Conservation (phyloP, 2,888 invertebrate species). For the Colletes collaris region DNA sequence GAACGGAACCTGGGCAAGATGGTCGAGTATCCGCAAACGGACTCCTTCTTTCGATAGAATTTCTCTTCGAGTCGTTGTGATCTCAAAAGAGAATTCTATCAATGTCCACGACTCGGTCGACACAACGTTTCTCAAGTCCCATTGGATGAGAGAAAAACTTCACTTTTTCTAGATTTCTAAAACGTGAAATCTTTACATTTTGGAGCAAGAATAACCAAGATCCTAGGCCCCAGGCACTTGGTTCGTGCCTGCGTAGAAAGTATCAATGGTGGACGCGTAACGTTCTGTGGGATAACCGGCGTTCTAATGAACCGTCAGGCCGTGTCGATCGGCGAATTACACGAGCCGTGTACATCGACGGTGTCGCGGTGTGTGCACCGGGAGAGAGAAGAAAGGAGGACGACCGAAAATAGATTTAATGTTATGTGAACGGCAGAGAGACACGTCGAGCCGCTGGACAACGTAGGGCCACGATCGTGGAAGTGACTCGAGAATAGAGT, state of each 20-base stretch:
- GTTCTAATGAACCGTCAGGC: conserved; percentile 44
- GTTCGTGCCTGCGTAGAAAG: conserved; percentile 2
- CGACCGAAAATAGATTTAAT: conserved; percentile 61
- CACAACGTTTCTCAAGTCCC: too few relatives aligned
- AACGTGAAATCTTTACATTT: too few relatives aligned
- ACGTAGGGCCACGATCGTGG: neutral
- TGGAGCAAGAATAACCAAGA: too few relatives aligned
- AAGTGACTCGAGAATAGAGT: neutral
- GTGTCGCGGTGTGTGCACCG: conserved; percentile 1
- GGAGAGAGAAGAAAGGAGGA: conserved; percentile 44
- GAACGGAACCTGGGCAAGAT: too few relatives aligned
- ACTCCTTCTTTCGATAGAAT: neutral
- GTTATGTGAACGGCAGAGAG: conserved; percentile 32
- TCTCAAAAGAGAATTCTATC: neutral
- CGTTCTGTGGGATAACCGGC: conserved; percentile 29
- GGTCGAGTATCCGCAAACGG: too few relatives aligned
- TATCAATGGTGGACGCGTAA: neutral
- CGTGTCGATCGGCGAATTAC: conserved; percentile 55
- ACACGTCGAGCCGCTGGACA: conserved; percentile 16
- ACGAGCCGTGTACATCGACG: conserved; percentile 25
- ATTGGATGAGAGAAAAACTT: too few relatives aligned
- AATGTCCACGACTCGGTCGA: too few relatives aligned
- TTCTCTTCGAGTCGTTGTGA: neutral
- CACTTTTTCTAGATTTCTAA: too few relatives aligned
- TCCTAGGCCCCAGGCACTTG: too few relatives aligned